A percentile compares a stretch with the other conserved stretches of the same genome.
Conservation (phyloP, 1,140 invertebrate genomes). For the Oryctes rhinoceros region DNA sequence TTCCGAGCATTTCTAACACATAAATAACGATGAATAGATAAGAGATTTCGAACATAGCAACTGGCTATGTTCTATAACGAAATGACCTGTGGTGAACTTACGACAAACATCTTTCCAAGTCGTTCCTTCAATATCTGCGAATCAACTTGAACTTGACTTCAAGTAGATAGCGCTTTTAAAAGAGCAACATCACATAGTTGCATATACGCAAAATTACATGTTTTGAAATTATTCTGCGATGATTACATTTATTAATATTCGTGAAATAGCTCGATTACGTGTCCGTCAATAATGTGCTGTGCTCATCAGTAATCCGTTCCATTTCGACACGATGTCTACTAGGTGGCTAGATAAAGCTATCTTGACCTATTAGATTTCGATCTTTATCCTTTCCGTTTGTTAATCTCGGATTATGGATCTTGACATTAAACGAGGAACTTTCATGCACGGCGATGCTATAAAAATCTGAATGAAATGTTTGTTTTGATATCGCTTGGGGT, state of each 20-base stretch:
- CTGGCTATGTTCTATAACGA: neutral
- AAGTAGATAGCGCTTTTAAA: neutral
- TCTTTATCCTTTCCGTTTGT: no score
- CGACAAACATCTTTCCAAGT: neutral
- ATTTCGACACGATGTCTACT: no score
- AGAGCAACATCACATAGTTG: no score
- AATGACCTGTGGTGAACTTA: neutral
- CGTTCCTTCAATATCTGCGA: slow-evolving; percentile 22
- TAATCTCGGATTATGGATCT: neutral
- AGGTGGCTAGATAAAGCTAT: neutral
- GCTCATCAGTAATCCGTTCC: no score
- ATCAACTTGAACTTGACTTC: slow-evolving; percentile 20
- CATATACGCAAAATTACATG: no score
- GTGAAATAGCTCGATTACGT: no score
- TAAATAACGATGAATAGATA: neutral
- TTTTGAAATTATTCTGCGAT: no score
- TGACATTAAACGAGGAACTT: neutral
- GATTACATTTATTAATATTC: no score
- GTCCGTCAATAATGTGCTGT: no score
- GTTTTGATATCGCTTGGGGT: no score
- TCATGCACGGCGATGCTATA: neutral
- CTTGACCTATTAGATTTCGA: neutral
- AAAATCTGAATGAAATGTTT: neutral
- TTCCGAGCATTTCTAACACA: no score
- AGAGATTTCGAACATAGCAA: neutral